phyloP scores from a whole-genome alignment of 2,113 vertebrate species.

The Panthera tigris region DNA sequence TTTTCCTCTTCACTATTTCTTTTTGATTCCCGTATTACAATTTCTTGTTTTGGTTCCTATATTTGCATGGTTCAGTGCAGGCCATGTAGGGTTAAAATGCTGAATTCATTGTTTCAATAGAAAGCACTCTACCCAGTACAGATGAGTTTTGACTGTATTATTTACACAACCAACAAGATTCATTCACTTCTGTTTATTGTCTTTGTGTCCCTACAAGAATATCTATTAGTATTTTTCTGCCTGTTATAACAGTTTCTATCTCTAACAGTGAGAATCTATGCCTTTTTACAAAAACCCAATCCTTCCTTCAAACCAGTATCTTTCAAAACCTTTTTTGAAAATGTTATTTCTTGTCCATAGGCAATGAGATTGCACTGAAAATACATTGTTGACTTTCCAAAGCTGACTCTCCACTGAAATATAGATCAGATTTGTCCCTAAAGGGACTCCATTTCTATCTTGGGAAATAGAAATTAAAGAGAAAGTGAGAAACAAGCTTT shows the following conservation, averaged over 20 bases:
- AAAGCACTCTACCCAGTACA: background rate
- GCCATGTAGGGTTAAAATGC: background rate
- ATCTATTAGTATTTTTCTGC: background rate
- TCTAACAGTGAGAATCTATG: background rate
- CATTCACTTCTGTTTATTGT: background rate
- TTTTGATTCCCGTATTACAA: background rate
- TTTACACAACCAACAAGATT: background rate
- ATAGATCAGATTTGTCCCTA: background rate
- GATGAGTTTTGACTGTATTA: background rate
- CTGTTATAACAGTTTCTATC: background rate
- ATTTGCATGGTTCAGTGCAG: background rate
- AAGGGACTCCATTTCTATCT: background rate
- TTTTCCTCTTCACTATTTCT: background rate
- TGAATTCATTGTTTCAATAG: background rate
- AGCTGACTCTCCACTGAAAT: background rate
- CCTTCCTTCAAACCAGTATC: background rate
- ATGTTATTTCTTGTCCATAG: background rate
- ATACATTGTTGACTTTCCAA: background rate
- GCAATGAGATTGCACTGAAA: background rate
- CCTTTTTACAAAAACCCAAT: background rate
- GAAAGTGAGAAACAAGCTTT: background rate
- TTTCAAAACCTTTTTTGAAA: constrained; percentile 38
- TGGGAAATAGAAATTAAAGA: background rate
- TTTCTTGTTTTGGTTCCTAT: background rate
- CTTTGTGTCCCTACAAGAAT: background rate